Evolutionary conservation across 2,113 vertebrate genomes (phyloP), one percentile per base, ranked within the genome.

Genomic region (Sebastes schlegelii): DNA sequence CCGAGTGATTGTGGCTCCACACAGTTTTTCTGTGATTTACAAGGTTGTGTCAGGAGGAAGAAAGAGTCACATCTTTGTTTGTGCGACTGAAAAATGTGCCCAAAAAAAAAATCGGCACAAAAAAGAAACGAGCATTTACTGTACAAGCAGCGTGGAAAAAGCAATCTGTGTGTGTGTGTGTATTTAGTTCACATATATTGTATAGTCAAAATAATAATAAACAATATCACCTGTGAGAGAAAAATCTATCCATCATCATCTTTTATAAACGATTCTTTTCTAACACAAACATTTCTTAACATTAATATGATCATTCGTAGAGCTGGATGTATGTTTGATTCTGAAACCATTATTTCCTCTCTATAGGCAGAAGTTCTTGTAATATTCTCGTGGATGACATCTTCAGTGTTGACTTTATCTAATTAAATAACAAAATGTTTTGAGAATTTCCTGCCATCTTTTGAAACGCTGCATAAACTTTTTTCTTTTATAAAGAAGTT

Each of bases 31-130:
- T 63, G 74, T 90, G 88, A 87, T 91, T 91, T 85, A 92, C 88
- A 83, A 80, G 80, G 91, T 86, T 77, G 89, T 94, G 92, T 89
- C 89, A 86, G 87, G 87, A 82, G 82, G 82, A 90, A 90, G 91
- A 89, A 90, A 90, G 91, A 89, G 92, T 91, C 95, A 88, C 95
- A 88, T 93, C 91, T 93, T 93, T 84, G 91, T 93, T 93, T 84
- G 91, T 89, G 92, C 88, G 92, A 94, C 93, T 34, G 34, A 86
- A 42, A 87, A 95, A 84, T 76, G 88, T 87, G 92, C 86, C 88
- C 86, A 92, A 69, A 92, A 89, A 89, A 91, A 78, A 84, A 90
- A 86, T 83, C 71, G 74, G 49, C 42, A 34, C 34, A 34, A 34
- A 34, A 54, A 45, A 45, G 74, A 84, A 63, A 40, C 17, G 69